Base-by-base conservation (phyloP, 2,888 invertebrate species). In the Lasioglossum calceatum region DNA sequence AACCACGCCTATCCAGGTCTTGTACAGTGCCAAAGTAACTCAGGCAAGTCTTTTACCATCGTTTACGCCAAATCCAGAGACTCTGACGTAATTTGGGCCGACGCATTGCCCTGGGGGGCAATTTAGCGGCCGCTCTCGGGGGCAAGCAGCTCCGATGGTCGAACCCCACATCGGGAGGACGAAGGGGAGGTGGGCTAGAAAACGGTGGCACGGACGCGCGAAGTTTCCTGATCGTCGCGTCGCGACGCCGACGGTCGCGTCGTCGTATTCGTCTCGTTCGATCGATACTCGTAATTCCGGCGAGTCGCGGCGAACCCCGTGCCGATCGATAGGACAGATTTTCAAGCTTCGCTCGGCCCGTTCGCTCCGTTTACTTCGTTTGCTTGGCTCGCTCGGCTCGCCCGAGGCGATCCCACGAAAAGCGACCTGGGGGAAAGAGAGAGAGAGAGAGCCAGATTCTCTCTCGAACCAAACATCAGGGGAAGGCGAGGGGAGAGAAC, bases 321-420 rank as follows among this genome's bases (percentile, higher is more conserved):
- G 83, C 61, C 86, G 89, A 87, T 89, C 92, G 89, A 90, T 91
- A 84, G 77, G 82, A 73, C 79, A 77, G 87, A 87, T 90, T 90
- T 90, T 87, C 88, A 78, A 85, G 82, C 79, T 79, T 64, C 80
- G 76, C 64, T 86, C 77, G 77, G 70, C 73, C 80, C 80, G 80
- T 71, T 73, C 76, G 70, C 64, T 83, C 78, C 78, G 85, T 85
- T 84, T 79, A 75, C 77, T 79, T 70, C 80, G 76, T 70, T 83
- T 71, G 74, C 71, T 76, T 75, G 67, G 79, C 58, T 47, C 54
- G 71, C 50, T 82, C 77, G 50, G 75, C 72, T 84, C 70, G 79
- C 79, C 75, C 76, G 74, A 70, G 42, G 73, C 84, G 78, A n/a
- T 84, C 84, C 84, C 72, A 61, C 86, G 82, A 75, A 70, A 73